Evolutionary conservation across 2,888 invertebrate species (phyloP), one percentile per base, ranked within the genome.

Genomic region (Pachycephus smyrnensis): DNA sequence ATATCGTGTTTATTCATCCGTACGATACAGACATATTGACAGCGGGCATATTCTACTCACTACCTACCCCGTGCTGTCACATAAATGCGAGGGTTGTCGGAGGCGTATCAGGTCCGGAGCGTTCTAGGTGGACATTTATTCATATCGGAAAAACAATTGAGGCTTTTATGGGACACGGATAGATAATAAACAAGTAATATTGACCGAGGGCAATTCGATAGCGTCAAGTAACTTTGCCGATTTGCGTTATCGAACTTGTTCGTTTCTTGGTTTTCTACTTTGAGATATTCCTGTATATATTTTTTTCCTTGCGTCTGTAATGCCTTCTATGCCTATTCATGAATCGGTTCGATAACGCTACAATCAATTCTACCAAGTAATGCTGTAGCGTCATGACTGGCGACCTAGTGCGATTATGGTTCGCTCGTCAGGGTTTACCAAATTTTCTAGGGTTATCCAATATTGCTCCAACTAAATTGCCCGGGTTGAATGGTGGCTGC

Each of bases 391-490:
- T 55, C 55, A 23, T 55, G 55, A 23, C 55, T 55, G 6, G 55
- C 23, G 55, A 55, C 55, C 55, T 55, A 23, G 55, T 23, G 23
- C 55, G 23, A 23, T 55, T 23, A 23, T 55, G 23, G 55, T 55
- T 55, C 23, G 55, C 9, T 55, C 23, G 55, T 55, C 71, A 23
- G 9, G 71, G 71, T 15, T 71, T 31, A 71, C 71, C 31, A 71
- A 31, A 71, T 71, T 71, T 71, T 71, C 32, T 31, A 71, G 71
- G 31, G 71, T 71, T 79, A 88, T 89, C 89, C 86, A 86, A 88
- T 88, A 88, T 89, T 84, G 81, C 83, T 71, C 81, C 85, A 86
- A 86, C 87, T 87, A 86, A 90, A 90, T 90, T 89, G 89, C 87
- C 85, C 85, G 81, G 81, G 83, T 82, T 81, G 84, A 86, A 86